phyloP scores from a whole-genome alignment of 2,113 vertebrate species.

The Mystacornis crossleyi region DNA sequence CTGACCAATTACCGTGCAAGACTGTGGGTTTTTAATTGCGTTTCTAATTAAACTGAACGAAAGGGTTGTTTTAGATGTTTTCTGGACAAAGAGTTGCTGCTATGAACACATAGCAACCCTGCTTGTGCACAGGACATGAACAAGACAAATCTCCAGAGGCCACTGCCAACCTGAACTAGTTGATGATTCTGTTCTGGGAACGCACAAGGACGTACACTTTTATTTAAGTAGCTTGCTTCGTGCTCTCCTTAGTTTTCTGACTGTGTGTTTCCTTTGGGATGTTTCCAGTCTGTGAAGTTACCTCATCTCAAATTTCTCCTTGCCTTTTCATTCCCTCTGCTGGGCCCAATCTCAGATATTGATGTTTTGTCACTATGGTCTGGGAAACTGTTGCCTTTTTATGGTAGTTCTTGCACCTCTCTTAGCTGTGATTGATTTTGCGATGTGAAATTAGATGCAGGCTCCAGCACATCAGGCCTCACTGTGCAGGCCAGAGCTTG shows the following conservation, averaged over 20 bases:
- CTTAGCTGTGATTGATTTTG: background rate
- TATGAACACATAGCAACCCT: background rate
- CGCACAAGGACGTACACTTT: background rate
- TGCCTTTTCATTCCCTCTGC: background rate
- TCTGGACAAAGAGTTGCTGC: background rate
- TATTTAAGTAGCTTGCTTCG: background rate
- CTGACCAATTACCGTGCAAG: background rate
- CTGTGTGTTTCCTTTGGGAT: background rate
- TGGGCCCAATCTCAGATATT: fast-evolving
- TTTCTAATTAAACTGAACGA: background rate
- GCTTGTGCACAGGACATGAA: background rate
- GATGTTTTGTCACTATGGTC: background rate
- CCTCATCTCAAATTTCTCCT: background rate
- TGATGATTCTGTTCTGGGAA: background rate
- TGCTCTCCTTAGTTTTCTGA: background rate
- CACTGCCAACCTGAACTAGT: background rate
- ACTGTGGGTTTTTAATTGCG: background rate
- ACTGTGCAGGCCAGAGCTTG: background rate
- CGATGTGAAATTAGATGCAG: background rate
- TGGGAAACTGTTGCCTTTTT: background rate
- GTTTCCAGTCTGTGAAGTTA: background rate
- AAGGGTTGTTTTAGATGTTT: background rate
- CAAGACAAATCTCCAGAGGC: background rate
- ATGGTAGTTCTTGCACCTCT: background rate
- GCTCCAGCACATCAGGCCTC: background rate